Percentiles rank a stretch among this genome's conserved stretches.
phyloP scores from a whole-genome alignment of 2,113 vertebrate genomes.

The Ochotona princeps region DNA sequence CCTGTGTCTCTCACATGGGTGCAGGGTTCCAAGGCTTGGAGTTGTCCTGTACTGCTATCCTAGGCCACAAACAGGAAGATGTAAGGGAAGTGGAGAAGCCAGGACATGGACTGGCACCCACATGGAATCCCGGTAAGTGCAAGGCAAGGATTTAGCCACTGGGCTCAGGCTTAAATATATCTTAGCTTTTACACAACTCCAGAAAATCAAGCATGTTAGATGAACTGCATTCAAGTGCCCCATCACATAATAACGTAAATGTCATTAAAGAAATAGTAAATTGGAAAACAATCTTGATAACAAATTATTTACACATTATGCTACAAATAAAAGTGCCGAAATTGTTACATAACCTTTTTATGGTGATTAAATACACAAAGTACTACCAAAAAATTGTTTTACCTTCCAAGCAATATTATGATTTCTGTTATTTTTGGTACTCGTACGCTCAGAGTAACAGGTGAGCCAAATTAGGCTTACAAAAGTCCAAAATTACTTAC shows the following conservation, averaged over 20 bases:
- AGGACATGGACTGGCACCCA: no score
- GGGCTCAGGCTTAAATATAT: background rate
- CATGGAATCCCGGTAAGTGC: no score
- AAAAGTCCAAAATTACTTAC: constrained; percentile 30
- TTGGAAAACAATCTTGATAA: background rate
- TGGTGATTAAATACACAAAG: background rate
- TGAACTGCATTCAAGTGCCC: background rate
- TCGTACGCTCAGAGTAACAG: background rate
- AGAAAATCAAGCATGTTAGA: background rate
- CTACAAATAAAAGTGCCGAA: no score
- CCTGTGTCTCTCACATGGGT: no score
- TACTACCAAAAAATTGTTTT: background rate
- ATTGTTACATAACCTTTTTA: background rate
- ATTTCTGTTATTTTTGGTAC: background rate
- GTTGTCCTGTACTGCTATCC: no score
- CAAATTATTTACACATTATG: no score
- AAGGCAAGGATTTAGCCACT: no score
- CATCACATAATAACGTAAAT: background rate
- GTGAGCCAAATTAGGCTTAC: background rate
- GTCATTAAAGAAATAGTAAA: background rate
- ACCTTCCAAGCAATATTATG: background rate
- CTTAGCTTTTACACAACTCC: background rate
- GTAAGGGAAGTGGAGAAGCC: no score
- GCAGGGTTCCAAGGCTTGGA: no score
- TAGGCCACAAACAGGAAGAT: no score